Conservation (phyloP, 2,888 invertebrate species). For the Julus scanicus region DNA sequence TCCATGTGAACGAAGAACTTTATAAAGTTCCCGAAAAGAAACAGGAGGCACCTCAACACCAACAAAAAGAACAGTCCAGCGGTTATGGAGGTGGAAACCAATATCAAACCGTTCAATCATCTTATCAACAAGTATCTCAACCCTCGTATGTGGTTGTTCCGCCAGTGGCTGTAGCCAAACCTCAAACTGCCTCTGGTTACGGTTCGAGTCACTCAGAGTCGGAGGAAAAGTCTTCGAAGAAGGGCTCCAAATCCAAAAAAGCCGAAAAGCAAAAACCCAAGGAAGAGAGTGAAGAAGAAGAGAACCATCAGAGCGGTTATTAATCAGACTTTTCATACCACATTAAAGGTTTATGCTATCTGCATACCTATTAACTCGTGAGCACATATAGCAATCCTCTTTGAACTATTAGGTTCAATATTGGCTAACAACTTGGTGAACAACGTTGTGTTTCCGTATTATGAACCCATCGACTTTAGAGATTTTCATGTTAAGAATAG, state of each 20-base stretch:
- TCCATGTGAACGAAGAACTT: slow-evolving; percentile 37
- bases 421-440: background rate
- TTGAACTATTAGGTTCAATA: background rate
- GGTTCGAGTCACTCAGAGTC: background rate
- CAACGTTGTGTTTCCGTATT: background rate
- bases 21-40: slow-evolving; percentile 51
- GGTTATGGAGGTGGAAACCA: background rate
- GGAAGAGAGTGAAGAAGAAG: slow-evolving; percentile 1
- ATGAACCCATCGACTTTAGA: background rate
- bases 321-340: background rate
- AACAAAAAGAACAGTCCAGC: background rate
- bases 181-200: background rate
- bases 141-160: slow-evolving; percentile 7
- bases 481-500: background rate
- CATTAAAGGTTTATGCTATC: background rate
- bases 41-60: background rate
- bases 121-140: background rate
- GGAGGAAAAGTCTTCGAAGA: background rate
- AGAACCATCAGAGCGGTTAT: background rate
- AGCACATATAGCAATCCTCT: background rate
- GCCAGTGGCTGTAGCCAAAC: background rate
- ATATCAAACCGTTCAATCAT: background rate
- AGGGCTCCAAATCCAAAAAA: background rate
- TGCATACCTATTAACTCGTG: background rate
- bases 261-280: background rate